Evolutionary conservation across 1,140 invertebrate genomes (phyloP).

Genomic region (roundworm (Caenorhabditis elegans)): DNA sequence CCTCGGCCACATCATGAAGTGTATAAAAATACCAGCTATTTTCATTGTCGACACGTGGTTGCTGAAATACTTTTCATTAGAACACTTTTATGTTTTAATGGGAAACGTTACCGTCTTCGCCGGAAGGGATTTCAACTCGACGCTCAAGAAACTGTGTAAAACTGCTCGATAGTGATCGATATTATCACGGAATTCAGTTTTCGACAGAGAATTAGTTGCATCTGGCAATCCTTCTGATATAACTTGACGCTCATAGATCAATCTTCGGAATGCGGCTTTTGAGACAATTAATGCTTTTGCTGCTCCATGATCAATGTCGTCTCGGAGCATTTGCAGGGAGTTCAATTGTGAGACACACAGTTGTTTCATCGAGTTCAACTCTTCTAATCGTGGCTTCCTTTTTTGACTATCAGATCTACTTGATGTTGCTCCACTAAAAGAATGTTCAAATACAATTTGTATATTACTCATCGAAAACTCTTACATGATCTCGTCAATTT

Average conservation of each 20-base stretch:
- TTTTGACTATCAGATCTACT: too few species aligned
- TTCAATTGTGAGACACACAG: background rate
- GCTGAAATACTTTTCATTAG: background rate
- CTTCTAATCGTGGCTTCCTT: background rate
- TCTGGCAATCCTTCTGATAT: background rate
- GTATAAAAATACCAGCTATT: background rate
- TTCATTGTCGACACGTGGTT: background rate
- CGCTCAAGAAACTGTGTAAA: background rate
- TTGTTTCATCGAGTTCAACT: background rate
- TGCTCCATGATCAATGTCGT: background rate
- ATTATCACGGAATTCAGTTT: background rate
- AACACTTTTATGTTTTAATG: too few species aligned
- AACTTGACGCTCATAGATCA: background rate
- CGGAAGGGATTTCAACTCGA: background rate
- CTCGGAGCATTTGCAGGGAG: background rate
- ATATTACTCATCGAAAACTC: background rate
- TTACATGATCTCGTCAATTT: conserved; percentile 15
- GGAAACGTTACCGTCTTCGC: background rate
- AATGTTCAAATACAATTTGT: background rate
- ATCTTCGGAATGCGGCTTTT: background rate
- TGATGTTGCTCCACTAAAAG: background rate
- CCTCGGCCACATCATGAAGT: background rate
- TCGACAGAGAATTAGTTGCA: background rate
- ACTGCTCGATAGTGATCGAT: background rate
- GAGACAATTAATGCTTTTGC: background rate